phyloP scores from a whole-genome alignment of 1,140 invertebrate genomes.

The Bombus waltoni region DNA sequence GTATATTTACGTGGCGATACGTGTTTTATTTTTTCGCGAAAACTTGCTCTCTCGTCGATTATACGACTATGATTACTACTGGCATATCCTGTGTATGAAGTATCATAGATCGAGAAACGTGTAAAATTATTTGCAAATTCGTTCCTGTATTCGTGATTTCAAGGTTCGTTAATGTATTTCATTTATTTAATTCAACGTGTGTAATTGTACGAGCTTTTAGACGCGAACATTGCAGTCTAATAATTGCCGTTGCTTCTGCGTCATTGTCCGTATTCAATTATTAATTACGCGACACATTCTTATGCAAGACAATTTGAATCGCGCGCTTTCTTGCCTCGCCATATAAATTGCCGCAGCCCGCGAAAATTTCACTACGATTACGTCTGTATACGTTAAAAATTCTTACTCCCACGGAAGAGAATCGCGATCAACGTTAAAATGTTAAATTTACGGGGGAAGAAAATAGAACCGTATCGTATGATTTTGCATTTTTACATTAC shows the following conservation, averaged over 20 bases:
- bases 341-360: not conserved
- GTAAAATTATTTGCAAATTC: no score
- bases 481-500: no score
- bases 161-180: not conserved
- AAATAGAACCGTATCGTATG: no score
- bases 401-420: not conserved
- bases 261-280: conserved; percentile 3
- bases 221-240: not conserved
- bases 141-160: not conserved
- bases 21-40: not conserved
- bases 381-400: not conserved
- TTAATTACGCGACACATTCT: conserved; percentile 11
- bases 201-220: conserved; percentile 17
- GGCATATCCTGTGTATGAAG: no score
- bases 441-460: no score
- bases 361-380: not conserved
- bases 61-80: no score
- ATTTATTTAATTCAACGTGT: no score
- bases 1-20: not conserved
- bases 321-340: no score
- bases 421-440: not conserved
- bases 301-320: not conserved
- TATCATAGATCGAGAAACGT: no score
- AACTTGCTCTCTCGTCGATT: not conserved
- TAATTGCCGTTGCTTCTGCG: not conserved